Conservation (phyloP, 1,140 invertebrate genomes). For the Heliconius hewitsoni region DNA sequence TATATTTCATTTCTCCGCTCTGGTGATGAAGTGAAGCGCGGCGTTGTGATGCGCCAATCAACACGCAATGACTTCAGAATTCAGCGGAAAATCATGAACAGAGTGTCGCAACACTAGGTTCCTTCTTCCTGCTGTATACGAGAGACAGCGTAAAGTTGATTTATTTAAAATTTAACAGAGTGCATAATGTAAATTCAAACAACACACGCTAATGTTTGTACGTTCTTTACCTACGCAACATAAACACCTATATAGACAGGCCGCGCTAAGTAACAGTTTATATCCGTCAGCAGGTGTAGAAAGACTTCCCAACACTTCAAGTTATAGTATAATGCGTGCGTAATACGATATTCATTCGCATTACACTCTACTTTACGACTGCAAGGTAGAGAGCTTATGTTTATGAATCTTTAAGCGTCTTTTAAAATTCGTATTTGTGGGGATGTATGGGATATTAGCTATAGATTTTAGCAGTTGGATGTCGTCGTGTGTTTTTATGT, state of each 20-base stretch:
- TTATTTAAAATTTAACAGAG: neutral
- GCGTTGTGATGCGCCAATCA: too few species aligned
- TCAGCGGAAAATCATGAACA: too few species aligned
- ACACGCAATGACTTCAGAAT: too few species aligned
- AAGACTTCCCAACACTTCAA: constrained; percentile 60
- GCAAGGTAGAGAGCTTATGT: constrained; percentile 63
- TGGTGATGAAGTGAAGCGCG: too few species aligned
- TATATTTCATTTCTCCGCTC: too few species aligned
- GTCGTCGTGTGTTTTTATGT: constrained; percentile 19
- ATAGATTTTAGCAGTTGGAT: constrained; percentile 18
- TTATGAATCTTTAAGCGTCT: constrained; percentile 78
- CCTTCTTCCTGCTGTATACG: too few species aligned
- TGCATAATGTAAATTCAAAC: neutral
- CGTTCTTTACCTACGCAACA: neutral
- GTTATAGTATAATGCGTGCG: constrained; percentile 61
- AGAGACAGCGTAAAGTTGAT: too few species aligned
- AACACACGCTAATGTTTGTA: neutral
- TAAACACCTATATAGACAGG: constrained; percentile 50
- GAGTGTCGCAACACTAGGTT: too few species aligned
- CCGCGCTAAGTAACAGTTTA: constrained; percentile 34
- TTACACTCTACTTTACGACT: constrained; percentile 75
- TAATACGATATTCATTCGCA: constrained; percentile 68
- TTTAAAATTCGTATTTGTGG: constrained; percentile 61
- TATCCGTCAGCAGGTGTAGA: constrained; percentile 66
- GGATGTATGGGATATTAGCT: constrained; percentile 36